Base-by-base conservation (phyloP, 2,888 invertebrate genomes). In the Myopa testacea region DNA sequence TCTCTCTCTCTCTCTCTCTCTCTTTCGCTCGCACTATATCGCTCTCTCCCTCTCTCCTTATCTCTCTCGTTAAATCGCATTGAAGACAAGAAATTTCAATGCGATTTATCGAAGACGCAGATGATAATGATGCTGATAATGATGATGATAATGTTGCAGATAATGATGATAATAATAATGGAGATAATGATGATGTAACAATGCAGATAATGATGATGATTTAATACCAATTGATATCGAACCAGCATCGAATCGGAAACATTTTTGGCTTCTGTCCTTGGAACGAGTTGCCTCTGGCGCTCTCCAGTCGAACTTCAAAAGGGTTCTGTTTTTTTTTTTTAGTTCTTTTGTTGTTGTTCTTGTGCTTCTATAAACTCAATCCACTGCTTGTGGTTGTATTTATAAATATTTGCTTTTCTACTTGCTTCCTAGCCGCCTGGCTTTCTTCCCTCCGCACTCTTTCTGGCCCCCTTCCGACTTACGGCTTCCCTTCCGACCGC, bases 161-260 rank as follows among this genome's bases (percentile, higher is more conserved):
- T 45, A 10, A 45, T 45, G 45, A 45, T 45, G 45, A 45, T 45
- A 8, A 45, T 45, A 10, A 45, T 45, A 1, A 45, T 16, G 65
- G 1, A 26, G 26, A 26, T 26, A 26, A 65, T 34, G 65, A 70
- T 75, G 75, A 75, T 75, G 68, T 75, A 75, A 75, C 38, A 5
- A 26, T 26, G 26, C 26, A 26, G 45, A 45, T 45, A 45, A 45
- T 4, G 65, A 65, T 34, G 65, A 70, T 75, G 75, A 75, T 75
- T 75, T 75, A 75, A 75, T 55, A 12, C 26, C 75, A 75, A 75
- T 75, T 68, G 68, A 75, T 75, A 68, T 55, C 60, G 45, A 40
- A 52, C 68, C 45, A 45, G 38, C 40, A 52, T 10, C 58, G 68
- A 68, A 38, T 68, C 68, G 68, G 52, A 75, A 55, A 68, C 68